Evolutionary conservation across 2,113 vertebrate species (phyloP), one percentile per base, ranked within the genome.

Genomic region (Mellivora capensis): DNA sequence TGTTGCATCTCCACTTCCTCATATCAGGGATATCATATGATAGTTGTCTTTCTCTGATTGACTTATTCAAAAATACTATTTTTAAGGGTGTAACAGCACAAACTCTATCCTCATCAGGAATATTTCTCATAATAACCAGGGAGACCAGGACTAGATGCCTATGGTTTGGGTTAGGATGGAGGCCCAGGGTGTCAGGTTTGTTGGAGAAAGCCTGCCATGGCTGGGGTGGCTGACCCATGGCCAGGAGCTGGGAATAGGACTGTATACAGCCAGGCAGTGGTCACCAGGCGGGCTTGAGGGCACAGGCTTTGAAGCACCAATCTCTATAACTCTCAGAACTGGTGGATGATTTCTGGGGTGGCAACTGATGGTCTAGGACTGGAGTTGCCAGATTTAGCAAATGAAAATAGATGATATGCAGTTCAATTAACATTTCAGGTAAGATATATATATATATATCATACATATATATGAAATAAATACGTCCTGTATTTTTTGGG

Each of bases 391-490:
- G 67, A 88, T 79, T 86, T 87, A 94, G 80, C 74, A 94, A 96
- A 82, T 59, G 71, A 92, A 96, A 96, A 72, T 88, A 69, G 15
- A 88, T 31, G 34, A 74, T 69, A 10, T 6, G 15, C 39, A n/a
- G 11, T 54, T 61, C 91, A 87, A 72, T 87, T 80, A 52, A 39
- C 91, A 93, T 94, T 93, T 93, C 8, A 83, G 80, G 74, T 62
- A 61, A 57, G 57, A 57, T 57, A 57, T 21, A 18, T 54, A 20
- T 54, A 54, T 52, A 6, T 54, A 54, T 57, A 57, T 57, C 4
- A 57, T 57, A 23, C 9, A 59, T 57, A 23, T 59, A 59, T 59
- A 59, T 61, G 59, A 61, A 61, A 61, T 27, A 61, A 61, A 27
- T 62, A 29, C 31, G 27, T 31, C 12, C 29, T 13, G 13, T 94